These are phyloP conservation scores for Drosophila birchii DNA, from an alignment of 2,888 invertebrate species.

Conservation along the genomic window DNA sequence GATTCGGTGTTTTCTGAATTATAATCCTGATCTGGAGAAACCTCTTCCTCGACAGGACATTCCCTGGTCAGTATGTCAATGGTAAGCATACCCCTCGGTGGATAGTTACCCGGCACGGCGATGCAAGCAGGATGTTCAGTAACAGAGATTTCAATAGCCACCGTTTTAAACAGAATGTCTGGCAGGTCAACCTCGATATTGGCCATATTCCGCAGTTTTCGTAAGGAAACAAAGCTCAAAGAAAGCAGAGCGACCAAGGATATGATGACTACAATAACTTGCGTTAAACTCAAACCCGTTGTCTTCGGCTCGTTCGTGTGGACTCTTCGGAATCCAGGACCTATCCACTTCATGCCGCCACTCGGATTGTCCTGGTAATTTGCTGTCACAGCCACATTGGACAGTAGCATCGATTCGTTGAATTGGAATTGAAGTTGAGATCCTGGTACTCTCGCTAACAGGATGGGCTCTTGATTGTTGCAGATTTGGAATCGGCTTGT, in stretches of 20 bases:
- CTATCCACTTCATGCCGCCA: background rate
- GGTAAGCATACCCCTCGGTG: background rate
- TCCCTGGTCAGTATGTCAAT: background rate
- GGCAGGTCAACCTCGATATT: background rate
- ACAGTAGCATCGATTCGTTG: background rate
- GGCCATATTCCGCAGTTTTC: background rate
- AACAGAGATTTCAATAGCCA: background rate
- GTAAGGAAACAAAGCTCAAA: background rate
- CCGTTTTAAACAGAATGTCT: background rate
- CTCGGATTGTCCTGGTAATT: background rate
- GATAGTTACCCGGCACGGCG: background rate
- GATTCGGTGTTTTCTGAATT: background rate
- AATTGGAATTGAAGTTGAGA: background rate
- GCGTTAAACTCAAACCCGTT: too few species aligned
- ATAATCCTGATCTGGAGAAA: background rate
- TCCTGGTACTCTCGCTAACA: background rate
- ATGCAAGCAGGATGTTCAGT: background rate
- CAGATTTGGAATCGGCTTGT: slow-evolving; percentile 3
- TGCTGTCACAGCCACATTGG: slow-evolving; percentile 4
- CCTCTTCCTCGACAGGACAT: background rate
- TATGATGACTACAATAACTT: background rate
- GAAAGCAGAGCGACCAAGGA: background rate
- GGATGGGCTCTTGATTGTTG: background rate
- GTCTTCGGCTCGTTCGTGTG: too few species aligned
- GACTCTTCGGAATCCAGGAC: background rate